Conservation (phyloP, 2,797 vertebrate genomes). For the Onychomys leucogaster region DNA sequence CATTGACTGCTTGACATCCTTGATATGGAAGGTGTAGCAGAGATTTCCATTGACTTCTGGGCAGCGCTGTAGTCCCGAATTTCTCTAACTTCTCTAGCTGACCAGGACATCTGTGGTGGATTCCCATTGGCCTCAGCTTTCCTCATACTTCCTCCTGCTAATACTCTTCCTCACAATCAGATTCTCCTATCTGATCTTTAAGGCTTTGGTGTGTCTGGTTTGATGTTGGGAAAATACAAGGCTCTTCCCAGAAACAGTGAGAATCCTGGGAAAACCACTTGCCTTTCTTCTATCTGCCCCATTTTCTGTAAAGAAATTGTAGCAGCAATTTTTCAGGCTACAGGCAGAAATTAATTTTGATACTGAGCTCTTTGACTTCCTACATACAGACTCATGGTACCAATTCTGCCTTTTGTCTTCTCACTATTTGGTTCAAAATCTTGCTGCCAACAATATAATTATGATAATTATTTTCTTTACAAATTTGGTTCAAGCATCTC, state of each 20-base stretch:
- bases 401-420: not conserved
- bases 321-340: not conserved
- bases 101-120: not conserved
- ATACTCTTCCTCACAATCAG: not conserved
- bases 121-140: not conserved
- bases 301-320: not conserved
- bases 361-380: not conserved
- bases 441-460: constrained; percentile 8
- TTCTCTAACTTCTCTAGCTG: not conserved
- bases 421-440: not conserved
- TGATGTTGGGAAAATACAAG: not conserved
- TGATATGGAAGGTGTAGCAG: not conserved
- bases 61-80: not conserved
- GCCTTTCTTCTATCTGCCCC: not conserved
- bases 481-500: not conserved
- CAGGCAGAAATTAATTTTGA: not conserved
- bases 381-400: not conserved
- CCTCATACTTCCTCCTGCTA: not conserved
- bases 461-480: constrained; percentile 24
- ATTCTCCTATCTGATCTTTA: not conserved
- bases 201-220: not conserved
- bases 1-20: not conserved
- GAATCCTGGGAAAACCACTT: not conserved
- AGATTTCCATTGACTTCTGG: not conserved
- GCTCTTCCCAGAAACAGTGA: not conserved